Evolutionary conservation across 2,888 invertebrate species (phyloP), one percentile per base, ranked within the genome.

Genomic region (Tholera decimalis): DNA sequence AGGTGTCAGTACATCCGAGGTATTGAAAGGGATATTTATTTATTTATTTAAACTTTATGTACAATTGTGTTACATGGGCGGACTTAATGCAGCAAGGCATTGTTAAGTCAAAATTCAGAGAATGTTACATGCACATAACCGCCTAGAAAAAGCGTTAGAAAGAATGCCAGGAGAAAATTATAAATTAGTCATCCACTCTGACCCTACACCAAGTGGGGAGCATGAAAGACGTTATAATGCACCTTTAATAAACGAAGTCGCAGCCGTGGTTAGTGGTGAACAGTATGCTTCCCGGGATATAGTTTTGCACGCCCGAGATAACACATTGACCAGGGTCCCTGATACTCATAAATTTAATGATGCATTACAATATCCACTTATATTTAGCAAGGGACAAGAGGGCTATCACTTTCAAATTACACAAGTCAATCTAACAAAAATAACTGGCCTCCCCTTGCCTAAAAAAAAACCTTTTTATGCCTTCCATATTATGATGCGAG

Each of bases 381-480:
- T 24, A 0, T 55, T 55, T 11, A 1, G 33, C 6, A 55, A 18
- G n/a, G 33, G n/a, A 0, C 26, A 54, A 1, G 30, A 44, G 3
- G 24, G 55, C n/a, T 54, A 54, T 8, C 28, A 54, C 4, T 43
- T 43, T 43, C 20, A 54, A 20, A 43, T 54, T 1, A 15, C 41
- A 1, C 41, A 54, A 22, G 1, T 18, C 2, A 30, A 43, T 37
- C 37, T 37, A n/a, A 2, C 24, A 24, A 0, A n/a, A n/a, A n/a
- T n/a, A n/a, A 51, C 37, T 11, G n/a, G 18, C 5, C 5, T 24
- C 3, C 37, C 24, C 5, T 15, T 37, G 3, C 35, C 24, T 2
- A 51, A 24, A 6, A 51, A 51, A 51, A 51, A 37, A 24, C 33
- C 37, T 2, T 53, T 53, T 18, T 53, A 53, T 53, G 51, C 51